These are phyloP conservation scores for Athene noctua DNA, from an alignment of 2,113 vertebrate genomes.

Conservation along the genomic window DNA sequence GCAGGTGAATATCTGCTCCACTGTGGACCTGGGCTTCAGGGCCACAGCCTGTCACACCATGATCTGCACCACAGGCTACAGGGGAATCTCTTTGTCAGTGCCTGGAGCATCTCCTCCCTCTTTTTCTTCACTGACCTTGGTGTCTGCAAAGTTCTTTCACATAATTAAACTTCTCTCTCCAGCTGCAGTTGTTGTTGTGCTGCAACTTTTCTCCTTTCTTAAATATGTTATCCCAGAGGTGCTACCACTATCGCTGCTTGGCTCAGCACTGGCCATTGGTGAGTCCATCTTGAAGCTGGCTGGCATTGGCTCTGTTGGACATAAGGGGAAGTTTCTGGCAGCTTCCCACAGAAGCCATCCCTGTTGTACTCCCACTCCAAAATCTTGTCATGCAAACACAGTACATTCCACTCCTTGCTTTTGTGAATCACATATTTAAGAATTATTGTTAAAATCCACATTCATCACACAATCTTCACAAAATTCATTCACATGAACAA, in stretches of 20 bases:
- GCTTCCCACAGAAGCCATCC: neutral
- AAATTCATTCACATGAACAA: neutral
- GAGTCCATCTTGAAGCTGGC: fast-evolving
- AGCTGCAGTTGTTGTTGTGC: neutral
- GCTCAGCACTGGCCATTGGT: fast-evolving
- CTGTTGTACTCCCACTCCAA: neutral
- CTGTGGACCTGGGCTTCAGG: neutral
- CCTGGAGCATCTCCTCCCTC: neutral
- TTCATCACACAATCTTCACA: neutral
- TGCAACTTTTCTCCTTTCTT: neutral
- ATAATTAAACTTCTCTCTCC: neutral
- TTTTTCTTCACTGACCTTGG: neutral
- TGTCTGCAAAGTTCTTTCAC: neutral
- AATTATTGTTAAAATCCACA: neutral
- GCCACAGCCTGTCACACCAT: neutral
- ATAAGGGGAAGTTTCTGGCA: neutral
- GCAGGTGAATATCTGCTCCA: neutral
- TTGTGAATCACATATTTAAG: neutral
- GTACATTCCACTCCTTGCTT: neutral
- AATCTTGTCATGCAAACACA: neutral
- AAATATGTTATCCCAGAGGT: neutral
- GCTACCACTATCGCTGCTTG: fast-evolving
- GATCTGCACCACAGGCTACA: neutral
- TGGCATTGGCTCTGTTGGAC: neutral
- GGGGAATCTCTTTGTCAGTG: neutral